Evolutionary conservation across 2,113 vertebrate species (phyloP).

Genomic region (Anarhynchus alexandrinus): DNA sequence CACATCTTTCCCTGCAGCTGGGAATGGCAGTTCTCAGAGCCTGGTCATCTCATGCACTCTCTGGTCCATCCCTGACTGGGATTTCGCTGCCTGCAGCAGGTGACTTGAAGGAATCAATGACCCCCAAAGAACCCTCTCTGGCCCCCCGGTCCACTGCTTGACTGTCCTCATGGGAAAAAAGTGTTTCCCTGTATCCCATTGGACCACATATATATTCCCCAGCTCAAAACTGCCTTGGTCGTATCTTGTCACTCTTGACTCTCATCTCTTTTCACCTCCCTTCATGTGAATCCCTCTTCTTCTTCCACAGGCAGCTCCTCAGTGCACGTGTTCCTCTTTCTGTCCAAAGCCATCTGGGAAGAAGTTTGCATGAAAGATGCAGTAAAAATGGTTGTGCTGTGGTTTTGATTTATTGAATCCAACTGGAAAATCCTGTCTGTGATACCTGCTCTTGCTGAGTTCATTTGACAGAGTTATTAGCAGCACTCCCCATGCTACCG

Average conservation of each 20-base stretch:
- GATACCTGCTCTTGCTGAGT: not conserved
- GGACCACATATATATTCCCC: not conserved
- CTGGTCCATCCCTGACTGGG: not conserved
- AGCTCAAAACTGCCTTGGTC: not conserved
- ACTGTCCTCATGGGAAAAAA: not conserved
- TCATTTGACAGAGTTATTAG: not conserved
- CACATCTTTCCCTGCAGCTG: not conserved
- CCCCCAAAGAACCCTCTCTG: not conserved
- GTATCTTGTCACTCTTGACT: not conserved
- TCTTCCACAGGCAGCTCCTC: not conserved
- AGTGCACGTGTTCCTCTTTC: not conserved
- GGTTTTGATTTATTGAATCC: conserved; percentile 20
- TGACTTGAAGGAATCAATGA: not conserved
- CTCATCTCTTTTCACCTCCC: not conserved
- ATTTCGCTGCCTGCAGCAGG: not conserved
- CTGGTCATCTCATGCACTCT: not conserved
- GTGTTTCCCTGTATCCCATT: not conserved
- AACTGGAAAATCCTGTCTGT: not conserved
- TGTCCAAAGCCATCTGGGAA: not conserved
- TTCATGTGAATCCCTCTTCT: not conserved
- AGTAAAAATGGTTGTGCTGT: not conserved
- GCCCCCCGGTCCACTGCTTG: not conserved
- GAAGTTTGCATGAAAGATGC: not conserved
- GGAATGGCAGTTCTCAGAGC: not conserved
- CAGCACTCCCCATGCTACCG: not conserved